Conservation (phyloP, 2,797 vertebrate species). For the Tenualosa thibaudeaui region DNA sequence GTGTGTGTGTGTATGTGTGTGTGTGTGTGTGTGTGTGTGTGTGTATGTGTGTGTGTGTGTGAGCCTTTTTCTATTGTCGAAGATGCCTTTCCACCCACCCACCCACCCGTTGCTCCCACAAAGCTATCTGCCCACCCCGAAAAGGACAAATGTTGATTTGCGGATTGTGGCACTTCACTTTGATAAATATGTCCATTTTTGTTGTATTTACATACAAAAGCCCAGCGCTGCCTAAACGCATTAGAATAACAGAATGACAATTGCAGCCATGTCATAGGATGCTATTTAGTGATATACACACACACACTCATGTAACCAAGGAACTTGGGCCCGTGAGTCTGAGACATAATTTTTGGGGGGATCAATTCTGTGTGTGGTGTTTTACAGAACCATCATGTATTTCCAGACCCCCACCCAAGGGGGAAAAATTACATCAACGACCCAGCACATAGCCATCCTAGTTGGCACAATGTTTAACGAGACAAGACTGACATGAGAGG, state of each 20-base stretch:
- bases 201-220: not conserved
- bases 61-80: not conserved
- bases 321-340: not conserved
- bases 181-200: conserved; percentile 19
- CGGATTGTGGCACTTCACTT: not conserved
- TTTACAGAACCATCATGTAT: conserved; percentile 24
- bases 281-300: not conserved
- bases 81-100: not conserved
- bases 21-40: not conserved
- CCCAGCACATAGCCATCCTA: conserved; percentile 31
- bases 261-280: not conserved
- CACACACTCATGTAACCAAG: not conserved
- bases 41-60: not conserved
- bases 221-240: not conserved
- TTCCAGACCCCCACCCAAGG: not conserved
- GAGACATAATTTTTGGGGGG: not conserved
- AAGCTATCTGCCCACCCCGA: not conserved
- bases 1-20: not conserved
- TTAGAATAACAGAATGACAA: not conserved
- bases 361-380: not conserved
- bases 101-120: not conserved
- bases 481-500: conserved; percentile 51
- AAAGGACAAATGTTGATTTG: conserved; percentile 16
- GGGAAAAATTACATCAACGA: not conserved
- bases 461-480: conserved; percentile 63